A percentile compares a stretch with the other conserved stretches of the same genome.
phyloP scores from a whole-genome alignment of 2,797 vertebrate species.

The Oreochromis grahami region DNA sequence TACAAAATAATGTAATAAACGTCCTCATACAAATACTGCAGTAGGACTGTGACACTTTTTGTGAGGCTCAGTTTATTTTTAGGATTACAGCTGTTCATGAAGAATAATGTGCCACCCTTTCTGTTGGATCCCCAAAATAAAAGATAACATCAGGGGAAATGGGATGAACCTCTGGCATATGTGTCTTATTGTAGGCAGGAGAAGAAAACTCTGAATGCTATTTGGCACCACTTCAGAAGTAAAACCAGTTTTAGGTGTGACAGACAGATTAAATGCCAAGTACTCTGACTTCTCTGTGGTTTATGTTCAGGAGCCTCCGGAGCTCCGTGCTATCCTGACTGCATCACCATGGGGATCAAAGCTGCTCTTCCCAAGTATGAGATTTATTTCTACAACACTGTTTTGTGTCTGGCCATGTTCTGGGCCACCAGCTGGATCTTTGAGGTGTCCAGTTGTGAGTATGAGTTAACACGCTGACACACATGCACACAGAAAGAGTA shows the following conservation, averaged over 20 bases:
- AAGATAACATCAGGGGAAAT: neutral
- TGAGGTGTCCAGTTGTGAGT: conserved; percentile 88
- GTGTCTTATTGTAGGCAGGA: neutral
- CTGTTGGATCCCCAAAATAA: neutral
- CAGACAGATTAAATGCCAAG: neutral
- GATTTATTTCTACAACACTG: conserved; percentile 85
- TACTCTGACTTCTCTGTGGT: neutral
- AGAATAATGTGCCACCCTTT: neutral
- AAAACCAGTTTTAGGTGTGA: neutral
- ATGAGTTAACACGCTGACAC: neutral
- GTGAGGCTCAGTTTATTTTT: neutral
- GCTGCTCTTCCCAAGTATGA: conserved; percentile 87
- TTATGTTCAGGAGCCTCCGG: conserved; percentile 20
- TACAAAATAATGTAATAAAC: neutral
- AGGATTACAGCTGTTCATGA: neutral
- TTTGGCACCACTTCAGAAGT: neutral
- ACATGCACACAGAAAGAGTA: neutral
- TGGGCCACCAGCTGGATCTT: conserved; percentile 87
- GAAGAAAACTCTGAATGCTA: neutral
- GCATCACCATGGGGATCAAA: conserved; percentile 84
- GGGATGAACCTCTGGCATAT: neutral
- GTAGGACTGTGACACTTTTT: neutral
- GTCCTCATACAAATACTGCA: neutral
- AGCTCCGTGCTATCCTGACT: neutral
- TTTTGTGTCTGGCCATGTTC: conserved; percentile 83